These are phyloP conservation scores for Plestiodon gilberti DNA, from an alignment of 2,113 vertebrate species.

Conservation along the genomic window DNA sequence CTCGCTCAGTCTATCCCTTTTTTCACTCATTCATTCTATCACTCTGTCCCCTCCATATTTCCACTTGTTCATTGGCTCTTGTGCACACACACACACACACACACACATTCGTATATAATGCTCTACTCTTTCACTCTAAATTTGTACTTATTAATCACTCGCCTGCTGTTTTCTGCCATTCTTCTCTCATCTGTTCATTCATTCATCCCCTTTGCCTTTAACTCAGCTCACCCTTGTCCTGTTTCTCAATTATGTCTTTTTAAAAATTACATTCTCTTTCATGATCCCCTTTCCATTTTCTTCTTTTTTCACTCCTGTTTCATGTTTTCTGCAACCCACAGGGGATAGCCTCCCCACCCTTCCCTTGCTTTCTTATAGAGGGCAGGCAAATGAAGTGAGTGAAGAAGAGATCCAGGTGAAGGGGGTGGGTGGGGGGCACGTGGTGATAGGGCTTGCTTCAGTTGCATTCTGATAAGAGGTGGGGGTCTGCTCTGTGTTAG, in stretches of 20 bases:
- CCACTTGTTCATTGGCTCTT: too few relatives aligned
- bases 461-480: background rate
- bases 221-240: background rate
- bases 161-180: background rate
- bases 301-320: background rate
- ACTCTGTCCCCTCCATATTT: background rate
- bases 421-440: background rate
- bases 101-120: background rate
- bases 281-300: background rate
- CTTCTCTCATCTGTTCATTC: background rate
- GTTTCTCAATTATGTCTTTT: background rate
- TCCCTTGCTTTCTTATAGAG: background rate
- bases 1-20: background rate
- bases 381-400: background rate
- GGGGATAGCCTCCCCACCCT: too few relatives aligned
- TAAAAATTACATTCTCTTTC: background rate
- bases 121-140: background rate
- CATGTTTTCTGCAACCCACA: background rate
- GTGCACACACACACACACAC: background rate
- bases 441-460: background rate
- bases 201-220: background rate
- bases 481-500: constrained; percentile 30
- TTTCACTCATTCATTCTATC: background rate
- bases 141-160: background rate
- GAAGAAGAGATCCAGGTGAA: constrained; percentile 1